Base-by-base conservation (phyloP, 2,888 invertebrate genomes). In the Dynastes grantii region DNA sequence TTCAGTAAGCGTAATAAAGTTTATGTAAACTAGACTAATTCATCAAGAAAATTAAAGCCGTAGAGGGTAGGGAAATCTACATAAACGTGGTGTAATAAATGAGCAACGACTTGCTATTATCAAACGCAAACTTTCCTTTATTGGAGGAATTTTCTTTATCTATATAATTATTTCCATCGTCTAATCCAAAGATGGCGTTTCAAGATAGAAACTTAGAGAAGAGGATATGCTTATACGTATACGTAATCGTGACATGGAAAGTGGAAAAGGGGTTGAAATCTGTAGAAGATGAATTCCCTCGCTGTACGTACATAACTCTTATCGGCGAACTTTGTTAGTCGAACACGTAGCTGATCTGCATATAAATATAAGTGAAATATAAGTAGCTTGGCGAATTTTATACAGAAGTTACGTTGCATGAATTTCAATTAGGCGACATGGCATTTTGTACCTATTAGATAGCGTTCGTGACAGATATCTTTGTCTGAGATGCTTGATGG, bases 281-380 rank as follows among this genome's bases (percentile, higher is more conserved):
- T 27, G 63, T 63, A 4, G 29, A 13, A 63, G 63, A 63, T 63
- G 32, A 32, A 63, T 63, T 32, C 63, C 13, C 29, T 63, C 3
- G 32, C 32, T 32, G 32, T 32, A 32, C 32, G 55, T 55, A 22
- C 22, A 67, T 27, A 49, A 49, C 11, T 45, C 45, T 67, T 49
- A 67, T 67, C 67, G 67, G 45, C 27, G 27, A 40, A 22, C 27
- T 67, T 49, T 49, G 22, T 67, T 67, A 45, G 45, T 22, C 67
- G 67, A 67, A 22, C 67, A 67, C 67, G 67, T 67, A 67, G 27
- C 67, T 67, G 49, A 67, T 67, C 45, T 67, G 45, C 67, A 67
- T 67, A 67, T 67, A 67, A 67, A 67, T 67, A 67, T 67, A 68
- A 68, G 68, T 68, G 68, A 68, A 68, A 68, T 49, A 68, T 29